Percentiles rank a stretch among this genome's conserved stretches.
phyloP scores from a whole-genome alignment of 2,888 invertebrate genomes.

The Colletes collaris region DNA sequence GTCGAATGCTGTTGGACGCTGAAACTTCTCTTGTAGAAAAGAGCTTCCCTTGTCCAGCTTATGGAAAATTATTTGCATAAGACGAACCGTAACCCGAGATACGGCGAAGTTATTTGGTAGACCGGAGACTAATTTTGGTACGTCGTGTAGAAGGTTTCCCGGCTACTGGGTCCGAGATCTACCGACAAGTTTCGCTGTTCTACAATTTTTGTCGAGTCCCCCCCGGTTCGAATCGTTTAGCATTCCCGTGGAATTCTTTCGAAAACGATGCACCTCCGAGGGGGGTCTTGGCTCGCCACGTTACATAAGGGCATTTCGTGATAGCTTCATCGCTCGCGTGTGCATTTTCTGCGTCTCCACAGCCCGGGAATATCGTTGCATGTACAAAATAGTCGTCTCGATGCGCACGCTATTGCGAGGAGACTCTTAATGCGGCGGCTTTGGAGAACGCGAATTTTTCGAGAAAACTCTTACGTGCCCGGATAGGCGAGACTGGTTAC shows the following conservation, averaged over 20 bases:
- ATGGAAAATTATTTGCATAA: too few relatives aligned
- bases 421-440: slow-evolving; percentile 4
- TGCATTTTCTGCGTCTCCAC: slow-evolving; percentile 13
- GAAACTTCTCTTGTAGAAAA: too few relatives aligned
- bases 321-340: slow-evolving; percentile 50
- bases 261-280: slow-evolving; percentile 24
- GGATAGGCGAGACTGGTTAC: neutral
- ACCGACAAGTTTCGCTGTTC: too few relatives aligned
- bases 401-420: slow-evolving; percentile 31
- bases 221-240: slow-evolving; percentile 32
- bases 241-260: slow-evolving; percentile 46
- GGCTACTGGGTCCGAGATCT: too few relatives aligned
- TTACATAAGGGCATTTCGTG: slow-evolving; percentile 49
- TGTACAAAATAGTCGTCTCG: slow-evolving; percentile 33
- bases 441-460: slow-evolving; percentile 33
- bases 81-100: too few relatives aligned
- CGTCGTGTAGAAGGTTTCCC: too few relatives aligned
- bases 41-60: too few relatives aligned
- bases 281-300: neutral
- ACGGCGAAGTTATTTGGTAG: too few relatives aligned
- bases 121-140: too few relatives aligned
- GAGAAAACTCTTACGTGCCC: slow-evolving; percentile 27
- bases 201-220: too few relatives aligned
- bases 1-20: too few relatives aligned
- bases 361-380: slow-evolving; percentile 33